Evolutionary conservation across 1,140 invertebrate species (phyloP).

Genomic region (Zaprionus capensis): DNA sequence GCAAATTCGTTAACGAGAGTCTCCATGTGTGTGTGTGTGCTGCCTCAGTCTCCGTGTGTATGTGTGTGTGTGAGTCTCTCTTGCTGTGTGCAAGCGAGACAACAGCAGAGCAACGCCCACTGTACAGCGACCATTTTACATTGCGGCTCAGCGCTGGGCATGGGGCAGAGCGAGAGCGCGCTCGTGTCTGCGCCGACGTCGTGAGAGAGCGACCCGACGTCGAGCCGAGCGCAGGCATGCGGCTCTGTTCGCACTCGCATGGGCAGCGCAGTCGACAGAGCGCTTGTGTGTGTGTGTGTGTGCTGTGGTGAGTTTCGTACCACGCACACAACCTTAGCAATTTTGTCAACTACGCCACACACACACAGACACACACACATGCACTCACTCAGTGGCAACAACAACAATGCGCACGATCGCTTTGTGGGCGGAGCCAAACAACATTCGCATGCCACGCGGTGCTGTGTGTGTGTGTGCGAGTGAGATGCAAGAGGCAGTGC

Average conservation of each 20-base stretch:
- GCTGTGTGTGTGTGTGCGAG: constrained; percentile 35
- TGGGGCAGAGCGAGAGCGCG: constrained; percentile 49
- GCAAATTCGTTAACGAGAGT: constrained; percentile 67
- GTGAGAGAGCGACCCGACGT: constrained; percentile 24
- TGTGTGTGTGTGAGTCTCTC: not conserved
- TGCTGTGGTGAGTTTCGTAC: constrained; percentile 43
- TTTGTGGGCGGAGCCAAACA: constrained; percentile 68
- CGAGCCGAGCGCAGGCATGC: constrained; percentile 9
- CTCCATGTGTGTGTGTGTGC: not conserved
- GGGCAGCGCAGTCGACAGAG: not conserved
- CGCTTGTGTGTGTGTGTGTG: not conserved
- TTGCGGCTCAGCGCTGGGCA: constrained; percentile 35
- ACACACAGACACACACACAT: constrained; percentile 11
- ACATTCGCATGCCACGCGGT: constrained; percentile 24
- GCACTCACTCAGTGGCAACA: constrained; percentile 16
- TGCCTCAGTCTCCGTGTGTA: not conserved
- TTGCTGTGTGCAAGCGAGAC: constrained; percentile 35
- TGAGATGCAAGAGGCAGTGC: constrained; percentile 43
- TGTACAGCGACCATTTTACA: constrained; percentile 73
- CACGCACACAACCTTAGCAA: constrained; percentile 5
- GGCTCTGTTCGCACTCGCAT: constrained; percentile 38
- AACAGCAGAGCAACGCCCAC: constrained; percentile 66
- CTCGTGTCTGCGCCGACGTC: constrained; percentile 35
- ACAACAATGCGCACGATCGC: constrained; percentile 67
- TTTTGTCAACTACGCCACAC: constrained; percentile 38